A percentile compares a stretch with the other conserved stretches of the same genome.
Evolutionary conservation across 2,888 invertebrate species (phyloP).

Genomic region (Nomada lathburiana): DNA sequence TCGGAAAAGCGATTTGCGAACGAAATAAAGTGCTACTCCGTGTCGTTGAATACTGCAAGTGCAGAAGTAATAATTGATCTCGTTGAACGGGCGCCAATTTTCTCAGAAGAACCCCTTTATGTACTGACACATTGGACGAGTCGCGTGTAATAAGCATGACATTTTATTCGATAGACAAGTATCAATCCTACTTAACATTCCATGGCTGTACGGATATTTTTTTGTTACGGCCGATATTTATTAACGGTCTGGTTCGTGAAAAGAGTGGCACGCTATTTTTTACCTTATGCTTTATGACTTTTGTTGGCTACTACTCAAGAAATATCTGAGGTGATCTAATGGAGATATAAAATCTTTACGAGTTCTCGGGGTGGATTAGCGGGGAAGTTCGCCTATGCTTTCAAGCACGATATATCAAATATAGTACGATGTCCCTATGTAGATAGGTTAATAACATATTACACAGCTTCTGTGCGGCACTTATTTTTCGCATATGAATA

Average conservation of each 20-base stretch:
- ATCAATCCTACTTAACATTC: neutral
- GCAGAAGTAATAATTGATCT: conserved; percentile 25
- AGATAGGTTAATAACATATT: conserved; percentile 20
- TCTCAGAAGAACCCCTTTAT: neutral
- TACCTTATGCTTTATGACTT: neutral
- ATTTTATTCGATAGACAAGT: neutral
- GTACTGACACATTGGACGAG: neutral
- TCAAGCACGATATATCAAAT: conserved; percentile 23
- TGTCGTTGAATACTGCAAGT: conserved; percentile 3
- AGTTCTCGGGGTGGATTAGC: neutral
- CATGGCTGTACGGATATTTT: neutral
- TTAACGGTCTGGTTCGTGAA: too few species aligned
- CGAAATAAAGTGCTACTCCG: neutral
- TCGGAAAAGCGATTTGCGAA: neutral
- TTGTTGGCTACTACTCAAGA: neutral
- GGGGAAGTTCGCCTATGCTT: conserved; percentile 13
- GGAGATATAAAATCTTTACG: conserved; percentile 25
- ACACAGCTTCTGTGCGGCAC: conserved; percentile 2
- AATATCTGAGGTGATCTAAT: conserved; percentile 5
- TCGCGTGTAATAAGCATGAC: conserved; percentile 1
- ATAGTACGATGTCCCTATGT: neutral
- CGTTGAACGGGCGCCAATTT: conserved; percentile 35
- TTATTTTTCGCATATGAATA: neutral
- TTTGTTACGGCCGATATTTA: too few species aligned
- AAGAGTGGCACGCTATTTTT: neutral